Evolutionary conservation across 2,113 vertebrate species (phyloP), one percentile per base, ranked within the genome.

Genomic region (Nannobrachium achirus): DNA sequence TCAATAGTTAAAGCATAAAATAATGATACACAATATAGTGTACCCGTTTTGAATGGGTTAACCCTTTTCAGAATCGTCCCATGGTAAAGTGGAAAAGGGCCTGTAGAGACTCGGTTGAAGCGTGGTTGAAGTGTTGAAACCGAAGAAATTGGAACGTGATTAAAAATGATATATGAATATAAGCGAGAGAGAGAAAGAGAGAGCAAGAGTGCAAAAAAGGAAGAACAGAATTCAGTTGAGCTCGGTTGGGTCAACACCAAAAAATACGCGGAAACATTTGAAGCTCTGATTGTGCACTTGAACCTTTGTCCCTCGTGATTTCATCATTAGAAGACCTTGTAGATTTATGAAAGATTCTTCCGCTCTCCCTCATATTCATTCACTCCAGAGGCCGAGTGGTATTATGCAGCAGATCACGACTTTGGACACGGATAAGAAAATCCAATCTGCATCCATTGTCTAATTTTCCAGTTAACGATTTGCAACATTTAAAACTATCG

Each of bases 321-420:
- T 39, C 57, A 53, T 87, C 86, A 89, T 90, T 87, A 74, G 53
- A 83, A 52, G 74, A 81, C 78, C 65, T 58, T 62, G 74, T 74
- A 76, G 73, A 85, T 80, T 82, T 75, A 75, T 75, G 55, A 62
- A 71, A 60, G 73, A 82, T 79, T 84, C 75, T 53, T 76, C 39
- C 39, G 83, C 55, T 74, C 63, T 78, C 62, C 11, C 69, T 77
- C 20, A 76, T 68, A 85, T 73, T 77, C 86, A 88, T 86, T 74
- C 9, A 8, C 46, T 72, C 65, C 73, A 78, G 73, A 72, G 77
- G 72, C 66, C 75, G 66, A 60, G 46, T 5, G 56, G 46, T 64
- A 71, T 85, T 79, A 81, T 66, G 73, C 80, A 63, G 72, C 49
- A 7, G 65, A 64, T 74, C 75, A 78, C 59, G 18, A 56, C 56